Evolutionary conservation across 2,797 vertebrate genomes (phyloP).

Genomic region (Diplodus puntazzo): DNA sequence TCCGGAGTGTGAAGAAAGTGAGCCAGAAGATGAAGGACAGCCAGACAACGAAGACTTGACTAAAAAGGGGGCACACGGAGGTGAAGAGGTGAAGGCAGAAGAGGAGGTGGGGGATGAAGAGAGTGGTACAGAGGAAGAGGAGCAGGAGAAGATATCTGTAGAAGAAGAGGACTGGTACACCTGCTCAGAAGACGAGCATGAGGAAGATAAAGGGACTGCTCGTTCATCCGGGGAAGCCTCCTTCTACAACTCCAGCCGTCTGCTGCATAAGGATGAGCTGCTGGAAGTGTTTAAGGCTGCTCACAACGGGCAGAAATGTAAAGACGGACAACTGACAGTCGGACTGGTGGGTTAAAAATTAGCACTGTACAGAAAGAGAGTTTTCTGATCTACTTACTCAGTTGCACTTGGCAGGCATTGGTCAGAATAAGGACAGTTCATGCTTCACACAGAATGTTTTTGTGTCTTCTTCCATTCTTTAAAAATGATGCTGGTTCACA

Average conservation of each 20-base stretch:
- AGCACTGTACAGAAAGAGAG: neutral
- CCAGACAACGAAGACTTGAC: conserved; percentile 36
- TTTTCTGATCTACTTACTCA: neutral
- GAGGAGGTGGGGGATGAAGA: conserved; percentile 66
- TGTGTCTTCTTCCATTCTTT: neutral
- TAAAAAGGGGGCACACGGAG: conserved; percentile 30
- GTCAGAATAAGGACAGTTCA: neutral
- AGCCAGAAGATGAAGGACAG: conserved; percentile 68
- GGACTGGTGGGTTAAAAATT: conserved; percentile 88
- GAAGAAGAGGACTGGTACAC: conserved; percentile 83
- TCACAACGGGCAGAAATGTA: conserved; percentile 86
- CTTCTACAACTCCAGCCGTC: conserved; percentile 88
- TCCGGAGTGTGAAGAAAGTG: conserved; percentile 66
- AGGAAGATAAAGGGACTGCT: conserved; percentile 41
- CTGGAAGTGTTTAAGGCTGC: conserved; percentile 88
- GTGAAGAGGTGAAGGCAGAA: conserved; percentile 40
- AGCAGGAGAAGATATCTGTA: conserved; percentile 76
- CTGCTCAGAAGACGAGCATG: conserved; percentile 83
- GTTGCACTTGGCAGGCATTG: no score
- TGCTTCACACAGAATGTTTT: neutral
- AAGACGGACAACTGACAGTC: conserved; percentile 91
- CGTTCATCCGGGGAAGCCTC: conserved; percentile 41
- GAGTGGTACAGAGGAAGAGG: conserved; percentile 66
- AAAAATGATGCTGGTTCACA: neutral
- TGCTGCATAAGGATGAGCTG: conserved; percentile 91